Base-by-base conservation (phyloP, 2,888 invertebrate genomes). In the Bimastos eiseni region DNA sequence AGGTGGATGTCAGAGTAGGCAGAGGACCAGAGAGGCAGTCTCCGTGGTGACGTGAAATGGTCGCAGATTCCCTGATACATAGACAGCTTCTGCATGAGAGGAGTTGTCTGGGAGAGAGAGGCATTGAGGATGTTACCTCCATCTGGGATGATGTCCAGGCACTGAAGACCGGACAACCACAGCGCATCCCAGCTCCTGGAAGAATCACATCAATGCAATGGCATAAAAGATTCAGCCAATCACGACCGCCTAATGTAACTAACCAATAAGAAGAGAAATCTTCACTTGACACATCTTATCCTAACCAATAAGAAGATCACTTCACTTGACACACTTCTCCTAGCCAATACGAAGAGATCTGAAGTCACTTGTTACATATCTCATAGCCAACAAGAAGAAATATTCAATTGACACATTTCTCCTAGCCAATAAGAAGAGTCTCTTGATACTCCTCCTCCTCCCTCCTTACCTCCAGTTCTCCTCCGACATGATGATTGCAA, bases 1-100 rank as follows among this genome's bases (percentile, higher is more conserved):
- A 94, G 90, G 89, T 94, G 94, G 83, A 95, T 92, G 90, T 95
- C 95, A 6, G 94, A 91, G 90, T 94, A 94, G n/a, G 93, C 92
- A 21, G 93, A 93, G 2, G 94, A 93, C 91, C 95, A 93, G 89
- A 95, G 92, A 1, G 94, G 92, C 17, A 93, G 93, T 5, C 91
- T 86, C 24, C 91, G 89, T 88, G 91, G 89, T 1, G 88, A 34
- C 24, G 84, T 91, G 91, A 94, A 93, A 90, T 94, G 93, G 90
- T 94, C 93, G 38, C 93, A 92, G 19, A 95, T 93, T 88, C 93
- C 92, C 88, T 94, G 93, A 90, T 93, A 95, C 36, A 94, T 93
- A 89, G 94, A 93, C 36, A 93, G 88, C 38, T 91, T 92, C 41
- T 92, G 92, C 19, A 89, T 88, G 17, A 89, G 30, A 21, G 90